Conservation (phyloP, 2,888 invertebrate species). For the Athrips mouffetella region DNA sequence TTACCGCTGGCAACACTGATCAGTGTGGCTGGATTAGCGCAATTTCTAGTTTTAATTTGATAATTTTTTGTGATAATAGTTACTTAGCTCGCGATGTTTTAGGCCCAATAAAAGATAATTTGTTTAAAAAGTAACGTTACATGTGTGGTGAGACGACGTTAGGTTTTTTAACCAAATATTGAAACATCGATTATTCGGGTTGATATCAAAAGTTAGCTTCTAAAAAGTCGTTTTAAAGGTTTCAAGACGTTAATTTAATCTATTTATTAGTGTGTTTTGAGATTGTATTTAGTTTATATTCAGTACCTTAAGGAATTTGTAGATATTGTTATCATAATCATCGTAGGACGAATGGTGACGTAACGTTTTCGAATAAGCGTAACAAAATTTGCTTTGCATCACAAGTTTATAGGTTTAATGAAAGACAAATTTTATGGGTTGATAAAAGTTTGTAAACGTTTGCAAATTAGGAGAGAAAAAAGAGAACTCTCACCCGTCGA, state of each 20-base stretch:
- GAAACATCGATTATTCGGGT: neutral
- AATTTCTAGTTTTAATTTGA: slow-evolving; percentile 61
- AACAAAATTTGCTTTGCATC: too few relatives aligned
- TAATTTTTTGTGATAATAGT: slow-evolving; percentile 74
- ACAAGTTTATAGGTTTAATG: too few relatives aligned
- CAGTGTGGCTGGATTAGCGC: slow-evolving; percentile 57
- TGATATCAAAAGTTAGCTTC: neutral
- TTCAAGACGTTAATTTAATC: slow-evolving; percentile 48
- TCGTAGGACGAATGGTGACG: too few relatives aligned
- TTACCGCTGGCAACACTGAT: slow-evolving; percentile 47
- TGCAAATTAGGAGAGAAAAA: too few relatives aligned
- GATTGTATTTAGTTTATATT: neutral
- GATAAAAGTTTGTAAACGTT: too few relatives aligned
- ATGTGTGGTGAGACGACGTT: slow-evolving; percentile 78
- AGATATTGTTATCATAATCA: too few relatives aligned
- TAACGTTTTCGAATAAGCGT: too few relatives aligned
- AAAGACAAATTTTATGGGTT: too few relatives aligned
- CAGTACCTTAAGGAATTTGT: slow-evolving; percentile 1
- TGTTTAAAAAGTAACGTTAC: slow-evolving; percentile 61
- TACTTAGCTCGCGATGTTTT: slow-evolving; percentile 54
- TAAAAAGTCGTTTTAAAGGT: slow-evolving; percentile 40
- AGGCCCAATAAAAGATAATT: slow-evolving; percentile 57
- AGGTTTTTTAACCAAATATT: slow-evolving; percentile 35
- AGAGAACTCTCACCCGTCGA: too few relatives aligned
- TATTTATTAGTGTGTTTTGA: slow-evolving; percentile 27